A percentile compares a stretch with the other conserved stretches of the same genome.
Conservation (phyloP, 1,140 invertebrate species). For the Helicoverpa armigera region DNA sequence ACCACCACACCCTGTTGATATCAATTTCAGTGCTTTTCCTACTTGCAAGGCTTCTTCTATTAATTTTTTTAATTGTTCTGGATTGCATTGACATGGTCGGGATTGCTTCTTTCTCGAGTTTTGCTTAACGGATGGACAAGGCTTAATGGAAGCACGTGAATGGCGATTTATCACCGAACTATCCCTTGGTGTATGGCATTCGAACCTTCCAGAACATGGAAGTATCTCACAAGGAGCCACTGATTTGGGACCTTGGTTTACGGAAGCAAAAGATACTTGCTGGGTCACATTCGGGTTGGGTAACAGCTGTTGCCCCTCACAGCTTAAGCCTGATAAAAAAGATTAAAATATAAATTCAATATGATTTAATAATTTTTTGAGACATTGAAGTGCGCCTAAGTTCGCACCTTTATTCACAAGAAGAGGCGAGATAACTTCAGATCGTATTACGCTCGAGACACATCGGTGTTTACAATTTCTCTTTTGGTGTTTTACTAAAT, state of each 20-base stretch:
- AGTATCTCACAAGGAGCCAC: neutral
- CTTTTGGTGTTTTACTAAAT: too few relatives aligned
- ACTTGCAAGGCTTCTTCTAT: neutral
- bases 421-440: slow-evolving; percentile 62
- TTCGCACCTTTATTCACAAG: slow-evolving; percentile 54
- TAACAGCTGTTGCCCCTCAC: neutral
- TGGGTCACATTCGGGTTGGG: neutral
- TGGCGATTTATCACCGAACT: too few relatives aligned
- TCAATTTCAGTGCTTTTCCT: neutral
- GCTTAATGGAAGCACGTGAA: neutral
- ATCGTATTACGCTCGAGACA: slow-evolving; percentile 49
- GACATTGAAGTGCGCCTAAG: neutral
- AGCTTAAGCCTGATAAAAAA: neutral
- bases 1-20: neutral
- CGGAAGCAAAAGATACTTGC: neutral
- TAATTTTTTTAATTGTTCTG: slow-evolving; percentile 8
- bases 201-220: neutral
- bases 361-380: neutral
- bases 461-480: slow-evolving; percentile 11
- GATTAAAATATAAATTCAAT: neutral
- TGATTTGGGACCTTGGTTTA: neutral
- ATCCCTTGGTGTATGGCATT: neutral
- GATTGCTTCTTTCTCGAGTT: neutral
- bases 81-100: slow-evolving; percentile 4
- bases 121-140: neutral